These are phyloP conservation scores for Cheilosia soror DNA, from an alignment of 2,888 invertebrate genomes.

Conservation along the genomic window DNA sequence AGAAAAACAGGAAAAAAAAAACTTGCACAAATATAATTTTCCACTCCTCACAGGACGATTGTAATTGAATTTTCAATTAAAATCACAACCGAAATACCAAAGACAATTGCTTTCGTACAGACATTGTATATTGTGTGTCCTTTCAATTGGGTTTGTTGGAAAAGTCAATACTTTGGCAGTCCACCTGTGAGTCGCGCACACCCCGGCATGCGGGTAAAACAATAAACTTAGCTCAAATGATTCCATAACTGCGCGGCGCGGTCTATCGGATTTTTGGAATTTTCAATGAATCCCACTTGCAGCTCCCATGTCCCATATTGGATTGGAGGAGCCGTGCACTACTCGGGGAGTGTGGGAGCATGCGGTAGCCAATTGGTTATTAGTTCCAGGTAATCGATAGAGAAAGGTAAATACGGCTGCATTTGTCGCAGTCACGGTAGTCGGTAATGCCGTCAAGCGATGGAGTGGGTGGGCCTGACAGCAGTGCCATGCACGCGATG, in stretches of 20 bases:
- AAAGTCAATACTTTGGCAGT: conserved; percentile 59
- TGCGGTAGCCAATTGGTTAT: conserved; percentile 63
- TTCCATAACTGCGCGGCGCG: conserved; percentile 26
- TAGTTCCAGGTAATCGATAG: conserved; percentile 66
- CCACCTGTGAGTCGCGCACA: conserved; percentile 40
- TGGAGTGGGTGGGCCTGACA: conserved; percentile 26
- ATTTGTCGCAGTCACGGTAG: conserved; percentile 73
- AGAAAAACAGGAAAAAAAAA: not conserved
- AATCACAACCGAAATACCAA: conserved; percentile 64
- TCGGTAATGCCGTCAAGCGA: conserved; percentile 34
- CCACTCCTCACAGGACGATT: conserved; percentile 33
- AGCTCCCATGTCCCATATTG: not conserved
- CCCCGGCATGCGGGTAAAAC: conserved; percentile 33
- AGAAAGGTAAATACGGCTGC: conserved; percentile 69
- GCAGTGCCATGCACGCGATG: conserved; percentile 54
- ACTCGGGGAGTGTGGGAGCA: conserved; percentile 20
- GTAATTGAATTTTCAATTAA: conserved; percentile 75
- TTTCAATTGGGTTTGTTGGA: conserved; percentile 36
- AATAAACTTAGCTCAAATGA: conserved; percentile 56
- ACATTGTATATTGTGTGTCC: conserved; percentile 13
- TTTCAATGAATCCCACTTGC: conserved; percentile 52
- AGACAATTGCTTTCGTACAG: conserved; percentile 54
- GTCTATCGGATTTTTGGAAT: conserved; percentile 65
- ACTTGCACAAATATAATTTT: conserved; percentile 34
- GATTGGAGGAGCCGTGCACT: not conserved